Evolutionary conservation across 2,113 vertebrate genomes (phyloP).

Genomic region (Sorex fumeus): DNA sequence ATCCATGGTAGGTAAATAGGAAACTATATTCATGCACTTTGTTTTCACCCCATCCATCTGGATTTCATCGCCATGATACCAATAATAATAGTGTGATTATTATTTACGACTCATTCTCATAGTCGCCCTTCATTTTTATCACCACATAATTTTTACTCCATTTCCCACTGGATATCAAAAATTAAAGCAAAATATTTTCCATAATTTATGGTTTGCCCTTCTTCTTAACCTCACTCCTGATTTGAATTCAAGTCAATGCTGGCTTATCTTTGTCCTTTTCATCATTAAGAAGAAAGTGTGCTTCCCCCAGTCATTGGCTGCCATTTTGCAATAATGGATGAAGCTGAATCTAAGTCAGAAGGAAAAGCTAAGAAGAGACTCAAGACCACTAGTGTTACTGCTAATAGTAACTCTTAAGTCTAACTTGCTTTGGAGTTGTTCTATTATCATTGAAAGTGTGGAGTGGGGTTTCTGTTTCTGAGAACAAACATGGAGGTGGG

Average conservation of each 20-base stretch:
- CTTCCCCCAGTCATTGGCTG: not conserved
- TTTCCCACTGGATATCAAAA: not conserved
- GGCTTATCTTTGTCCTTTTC: not conserved
- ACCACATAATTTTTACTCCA: not conserved
- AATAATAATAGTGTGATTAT: not conserved
- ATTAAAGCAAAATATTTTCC: not conserved
- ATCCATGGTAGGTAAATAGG: not conserved
- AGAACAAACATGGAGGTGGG: not conserved
- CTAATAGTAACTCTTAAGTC: not conserved
- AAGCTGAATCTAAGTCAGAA: not conserved
- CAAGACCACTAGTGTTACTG: too few species aligned
- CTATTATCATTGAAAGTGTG: not conserved
- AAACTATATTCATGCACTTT: not conserved
- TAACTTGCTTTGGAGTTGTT: not conserved
- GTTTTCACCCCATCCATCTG: not conserved
- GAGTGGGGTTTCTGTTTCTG: too few species aligned
- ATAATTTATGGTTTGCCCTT: not conserved
- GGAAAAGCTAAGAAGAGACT: not conserved
- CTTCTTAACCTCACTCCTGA: not conserved
- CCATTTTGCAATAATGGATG: not conserved
- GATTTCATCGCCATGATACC: not conserved
- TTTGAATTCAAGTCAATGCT: not conserved
- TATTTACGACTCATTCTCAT: not conserved
- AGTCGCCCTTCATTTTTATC: not conserved
- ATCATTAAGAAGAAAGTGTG: not conserved